Conservation (phyloP, 1,140 invertebrate genomes). For the Caerostris darwini region DNA sequence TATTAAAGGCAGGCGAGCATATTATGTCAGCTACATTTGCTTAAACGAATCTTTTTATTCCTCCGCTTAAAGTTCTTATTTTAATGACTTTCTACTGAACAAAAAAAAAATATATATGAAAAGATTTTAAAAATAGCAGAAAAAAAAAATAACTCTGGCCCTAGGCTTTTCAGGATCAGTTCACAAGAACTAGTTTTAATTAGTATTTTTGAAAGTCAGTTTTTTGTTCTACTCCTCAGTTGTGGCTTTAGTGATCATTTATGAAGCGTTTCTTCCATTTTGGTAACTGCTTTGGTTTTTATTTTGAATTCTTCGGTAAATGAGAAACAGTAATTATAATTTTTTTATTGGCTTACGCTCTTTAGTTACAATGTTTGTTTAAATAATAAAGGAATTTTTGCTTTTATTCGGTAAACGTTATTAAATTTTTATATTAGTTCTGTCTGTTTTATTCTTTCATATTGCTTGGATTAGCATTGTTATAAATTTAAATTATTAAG, state of each 20-base stretch:
- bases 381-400: not conserved
- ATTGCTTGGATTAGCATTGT: no score
- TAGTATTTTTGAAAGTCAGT: conserved; percentile 48
- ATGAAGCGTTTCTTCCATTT: not conserved
- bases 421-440: no score
- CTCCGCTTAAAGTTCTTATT: conserved; percentile 30
- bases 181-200: conserved; percentile 63
- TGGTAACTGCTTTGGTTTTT: not conserved
- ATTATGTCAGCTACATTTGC: conserved; percentile 49
- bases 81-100: conserved; percentile 25
- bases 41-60: conserved; percentile 43
- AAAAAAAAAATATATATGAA: not conserved
- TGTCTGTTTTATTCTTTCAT: no score
- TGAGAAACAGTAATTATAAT: no score
- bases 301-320: not conserved
- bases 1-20: conserved; percentile 30
- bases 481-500: no score
- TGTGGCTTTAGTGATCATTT: not conserved
- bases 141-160: not conserved
- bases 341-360: no score
- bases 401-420: no score
- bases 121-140: not conserved
- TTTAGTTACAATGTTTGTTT: no score
- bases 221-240: conserved; percentile 34
- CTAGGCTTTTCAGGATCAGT: conserved; percentile 52